Evolutionary conservation across 2,113 vertebrate species (phyloP).

Genomic region (Benitochromis conjunctus): DNA sequence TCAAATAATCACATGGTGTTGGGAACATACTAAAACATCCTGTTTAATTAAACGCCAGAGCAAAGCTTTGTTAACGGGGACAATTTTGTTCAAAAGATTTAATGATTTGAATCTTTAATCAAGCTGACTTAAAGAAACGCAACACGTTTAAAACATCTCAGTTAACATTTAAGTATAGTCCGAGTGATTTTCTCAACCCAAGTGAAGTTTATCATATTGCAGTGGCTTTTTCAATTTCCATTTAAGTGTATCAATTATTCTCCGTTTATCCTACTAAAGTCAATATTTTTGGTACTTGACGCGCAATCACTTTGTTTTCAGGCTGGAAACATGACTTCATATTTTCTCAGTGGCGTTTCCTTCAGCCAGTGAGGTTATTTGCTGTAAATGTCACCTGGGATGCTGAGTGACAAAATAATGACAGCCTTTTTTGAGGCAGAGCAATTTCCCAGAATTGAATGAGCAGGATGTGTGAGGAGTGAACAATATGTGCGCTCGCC

Average conservation of each 20-base stretch:
- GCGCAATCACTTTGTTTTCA: background rate
- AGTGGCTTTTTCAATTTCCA: background rate
- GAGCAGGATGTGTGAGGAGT: slow-evolving; percentile 66
- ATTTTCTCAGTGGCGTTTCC: slow-evolving; percentile 18
- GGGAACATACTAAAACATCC: background rate
- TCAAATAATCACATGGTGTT: slow-evolving; percentile 22
- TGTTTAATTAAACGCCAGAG: background rate
- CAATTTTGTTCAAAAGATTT: background rate
- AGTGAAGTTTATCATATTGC: background rate
- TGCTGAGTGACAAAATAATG: slow-evolving; percentile 75
- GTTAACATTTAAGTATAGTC: background rate
- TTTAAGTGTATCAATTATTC: background rate
- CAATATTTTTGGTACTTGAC: background rate
- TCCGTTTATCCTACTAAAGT: background rate
- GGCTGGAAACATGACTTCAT: slow-evolving; percentile 32
- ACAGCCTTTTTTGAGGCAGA: slow-evolving; percentile 69
- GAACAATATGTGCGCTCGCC: slow-evolving; percentile 64
- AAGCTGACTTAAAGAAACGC: background rate
- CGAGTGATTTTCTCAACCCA: background rate
- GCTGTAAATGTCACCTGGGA: slow-evolving; percentile 76
- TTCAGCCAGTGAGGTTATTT: slow-evolving; percentile 62
- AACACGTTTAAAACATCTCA: background rate
- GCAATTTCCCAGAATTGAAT: slow-evolving; percentile 76
- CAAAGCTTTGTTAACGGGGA: background rate
- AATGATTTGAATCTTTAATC: background rate